Evolutionary conservation across 2,888 invertebrate genomes (phyloP).

Genomic region (Entomobrya multifasciata): DNA sequence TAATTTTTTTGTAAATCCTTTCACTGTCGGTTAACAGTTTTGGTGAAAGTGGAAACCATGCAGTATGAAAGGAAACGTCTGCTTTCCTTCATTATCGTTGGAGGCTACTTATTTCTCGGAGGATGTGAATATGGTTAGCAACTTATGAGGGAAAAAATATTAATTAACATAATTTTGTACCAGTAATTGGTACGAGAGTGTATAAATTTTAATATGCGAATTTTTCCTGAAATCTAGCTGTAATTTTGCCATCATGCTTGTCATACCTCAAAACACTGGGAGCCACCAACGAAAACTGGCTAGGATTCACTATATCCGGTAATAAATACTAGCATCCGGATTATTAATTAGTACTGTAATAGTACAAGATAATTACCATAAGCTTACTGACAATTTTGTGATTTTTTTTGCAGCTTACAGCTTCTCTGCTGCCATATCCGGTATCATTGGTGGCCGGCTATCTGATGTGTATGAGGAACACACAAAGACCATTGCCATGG

Average conservation of each 20-base stretch:
- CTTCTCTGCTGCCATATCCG: constrained; percentile 81
- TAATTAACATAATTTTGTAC: constrained; percentile 20
- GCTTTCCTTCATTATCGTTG: constrained; percentile 77
- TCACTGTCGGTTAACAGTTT: too few species aligned
- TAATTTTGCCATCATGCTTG: constrained; percentile 82
- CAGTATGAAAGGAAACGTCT: constrained; percentile 77
- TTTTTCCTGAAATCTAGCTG: constrained; percentile 81
- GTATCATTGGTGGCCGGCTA: constrained; percentile 81
- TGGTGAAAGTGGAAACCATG: constrained; percentile 49
- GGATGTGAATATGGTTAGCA: constrained; percentile 82
- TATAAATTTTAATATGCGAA: constrained; percentile 6
- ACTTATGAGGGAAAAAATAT: neutral
- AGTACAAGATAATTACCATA: neutral
- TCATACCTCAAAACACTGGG: constrained; percentile 81
- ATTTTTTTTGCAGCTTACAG: constrained; percentile 81
- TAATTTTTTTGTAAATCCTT: too few species aligned
- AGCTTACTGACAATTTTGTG: constrained; percentile 9
- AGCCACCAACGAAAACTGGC: constrained; percentile 81
- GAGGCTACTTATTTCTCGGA: constrained; percentile 80
- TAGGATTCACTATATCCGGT: constrained; percentile 81
- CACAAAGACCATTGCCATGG: constrained; percentile 80
- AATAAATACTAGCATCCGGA: constrained; percentile 24
- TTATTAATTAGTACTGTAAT: neutral
- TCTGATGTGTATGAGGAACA: constrained; percentile 80
- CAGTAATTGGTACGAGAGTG: neutral